Base-by-base conservation (phyloP, 1,140 invertebrate genomes). In the Plectrocnemia conspersa region DNA sequence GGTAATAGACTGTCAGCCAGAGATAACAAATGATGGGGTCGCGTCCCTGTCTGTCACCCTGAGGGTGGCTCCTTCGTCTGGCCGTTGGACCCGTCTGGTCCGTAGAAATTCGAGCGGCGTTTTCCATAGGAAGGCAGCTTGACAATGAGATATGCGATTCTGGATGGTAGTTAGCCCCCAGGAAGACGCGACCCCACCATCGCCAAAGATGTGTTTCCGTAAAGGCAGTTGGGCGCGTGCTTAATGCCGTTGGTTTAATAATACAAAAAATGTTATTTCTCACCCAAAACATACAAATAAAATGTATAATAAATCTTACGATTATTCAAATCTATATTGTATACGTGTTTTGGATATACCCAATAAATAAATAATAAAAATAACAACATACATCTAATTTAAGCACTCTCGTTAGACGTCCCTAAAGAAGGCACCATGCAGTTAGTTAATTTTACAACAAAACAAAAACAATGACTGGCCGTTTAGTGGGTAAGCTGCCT, bases 1-100 rank as follows among this genome's bases (percentile, higher is more conserved):
- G 49, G 53, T 62, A 62, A 62, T 62, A 62, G 57, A 59, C 53
- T 62, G 61, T 62, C 61, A 62, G 44, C 35, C 53, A 35, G 50
- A 56, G 54, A 62, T 62, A 62, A 62, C 50, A 59, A 59, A 62
- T 62, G 61, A 62, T 59, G 52, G 46, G 25, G 46, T 52, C 44
- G 22, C 36, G 29, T 59, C 53, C 41, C 49, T 56, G 61, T 62
- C 61, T 53, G 36, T 54, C 56, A 56, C 47, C 33, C 36, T 18
- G 16, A 27, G 21, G 44, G 23, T 19, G 7, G 13, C 24, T 45
- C 49, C 54, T 21, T 27, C 36, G 16, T 54, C 52, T 42, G 40
- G 46, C n/a, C 38, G 45, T 52, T 58, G 56, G 56, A 58, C 56
- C 52, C 52, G 49, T 59, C 57, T 59, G 52, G 45, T n/a, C 36